Base-by-base conservation (phyloP, 92 coral and sea anemone genomes). In the Siderastrea radians region DNA sequence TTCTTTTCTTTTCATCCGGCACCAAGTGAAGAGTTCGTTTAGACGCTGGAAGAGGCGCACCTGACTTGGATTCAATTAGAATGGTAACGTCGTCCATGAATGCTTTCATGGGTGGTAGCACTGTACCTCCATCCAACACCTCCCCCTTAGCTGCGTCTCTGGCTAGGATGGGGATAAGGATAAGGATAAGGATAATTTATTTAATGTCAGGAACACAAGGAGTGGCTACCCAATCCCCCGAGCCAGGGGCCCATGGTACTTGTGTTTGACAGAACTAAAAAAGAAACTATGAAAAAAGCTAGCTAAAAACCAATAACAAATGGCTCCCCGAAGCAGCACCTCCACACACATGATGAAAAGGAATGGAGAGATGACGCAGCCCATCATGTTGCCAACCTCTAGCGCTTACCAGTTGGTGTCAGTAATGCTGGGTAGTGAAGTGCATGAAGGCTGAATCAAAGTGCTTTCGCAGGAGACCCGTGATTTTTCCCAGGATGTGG, bases 301-400 rank as follows among this genome's bases (percentile, higher is more conserved):
- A 26, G 38, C 38, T 26, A 26, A 26, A 26, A 26, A 26, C 38
- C 38, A 26, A 0, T 26, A 26, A 26, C 0, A 26, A 26, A 26
- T 26, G 38, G 80, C 63, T 51, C 80, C 61, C 45, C 80, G 49
- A 12, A 54, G 16, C 58, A 77, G 67, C 63, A 44, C 44, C 81
- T 38, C 81, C 81, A 53, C 64, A 49, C 68, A 67, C 84, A 80
- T 44, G 68, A 80, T 80, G 74, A 80, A 80, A 51, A 80, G 49
- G 55, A 80, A 17, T 80, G 84, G 84, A 49, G 84, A 66, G 75
- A 70, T 70, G 73, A 68, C 5, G 50, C 73, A 68, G 73, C 73
- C 73, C 73, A 68, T 68, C 73, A 68, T 68, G 73, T 43, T 70
- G 51, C 51, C 75, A 44, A 70, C 75, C 75, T 70, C 75, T 8